Base-by-base conservation (phyloP, 2,113 vertebrate genomes). In the Hipposideros armiger region DNA sequence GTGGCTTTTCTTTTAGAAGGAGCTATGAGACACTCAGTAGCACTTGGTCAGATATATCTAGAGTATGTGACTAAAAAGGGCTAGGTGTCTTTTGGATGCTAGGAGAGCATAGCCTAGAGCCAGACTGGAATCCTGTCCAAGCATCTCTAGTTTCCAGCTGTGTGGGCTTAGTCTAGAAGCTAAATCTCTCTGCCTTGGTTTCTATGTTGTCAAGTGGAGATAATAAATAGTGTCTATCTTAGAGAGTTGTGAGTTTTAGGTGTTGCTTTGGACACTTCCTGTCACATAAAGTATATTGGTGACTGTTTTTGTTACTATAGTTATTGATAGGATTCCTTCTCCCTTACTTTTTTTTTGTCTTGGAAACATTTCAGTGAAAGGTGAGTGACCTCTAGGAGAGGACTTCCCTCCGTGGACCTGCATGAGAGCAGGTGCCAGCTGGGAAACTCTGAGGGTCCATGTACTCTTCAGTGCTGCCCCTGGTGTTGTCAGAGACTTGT, bases 1-100 rank as follows among this genome's bases (percentile, higher is more conserved):
- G 83, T 19, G 64, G 62, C 45, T 97, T 96, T 74, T 90, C 58
- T 76, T 67, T 95, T 54, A 95, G 76, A 77, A 90, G 45, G 52
- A 95, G 52, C 86, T 82, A 28, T 89, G 50, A 36, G 30, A 78
- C 17, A 72, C n/a, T 19, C 83, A 4, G 60, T 82, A 77, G 82
- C 10, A 78, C 45, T 96, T 90, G 69, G 77, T 76, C 56, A 84
- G 90, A 60, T 62, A 6, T 77, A 77, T 91, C 66, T 82, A 82
- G 76, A 93, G 62, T 15, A 69, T 86, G 66, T 66, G 60, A 82
- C n/a, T 82, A 22, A 87, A 90, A 87, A 86, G 40, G 32, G 30
- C 7, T 78, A 26, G 50, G 20, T 84, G 54, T 67, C 72, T 92
- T 95, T 97, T 78, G 77, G 90, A 93, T 66, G 11, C 78, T 56